Evolutionary conservation across 1,140 invertebrate species (phyloP).

Genomic region (Apis laboriosa): DNA sequence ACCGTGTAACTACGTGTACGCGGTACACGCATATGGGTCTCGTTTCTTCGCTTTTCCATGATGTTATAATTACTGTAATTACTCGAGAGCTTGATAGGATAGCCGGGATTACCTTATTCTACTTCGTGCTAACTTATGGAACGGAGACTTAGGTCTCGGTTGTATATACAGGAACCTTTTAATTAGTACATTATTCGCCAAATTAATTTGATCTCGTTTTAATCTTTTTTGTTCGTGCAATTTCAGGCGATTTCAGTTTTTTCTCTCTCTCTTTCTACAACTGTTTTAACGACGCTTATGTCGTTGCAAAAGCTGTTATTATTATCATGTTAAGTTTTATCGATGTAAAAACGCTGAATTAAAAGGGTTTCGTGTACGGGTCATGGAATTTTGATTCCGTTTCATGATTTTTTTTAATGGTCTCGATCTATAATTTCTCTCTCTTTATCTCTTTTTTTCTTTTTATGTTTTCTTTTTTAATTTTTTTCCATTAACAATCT

Average conservation of each 20-base stretch:
- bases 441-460: too few species aligned
- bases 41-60: background rate
- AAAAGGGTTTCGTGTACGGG: too few species aligned
- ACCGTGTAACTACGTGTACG: background rate
- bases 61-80: constrained; percentile 9
- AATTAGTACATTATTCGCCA: background rate
- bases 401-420: too few species aligned
- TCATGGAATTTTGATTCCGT: too few species aligned
- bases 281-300: too few species aligned
- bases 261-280: too few species aligned
- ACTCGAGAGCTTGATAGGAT: background rate
- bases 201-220: constrained; percentile 6
- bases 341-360: too few species aligned
- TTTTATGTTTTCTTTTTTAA: too few species aligned
- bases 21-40: background rate
- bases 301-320: too few species aligned
- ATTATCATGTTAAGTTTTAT: too few species aligned
- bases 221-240: background rate
- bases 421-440: too few species aligned
- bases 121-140: background rate
- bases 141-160: background rate
- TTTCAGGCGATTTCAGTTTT: background rate
- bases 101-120: background rate
- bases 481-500: too few species aligned
- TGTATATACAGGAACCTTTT: background rate